Evolutionary conservation across 37 sponge, comb jelly and placozoan species (phyloP), one percentile per base, ranked within the genome.

Genomic region (Ephydatia muelleri): DNA sequence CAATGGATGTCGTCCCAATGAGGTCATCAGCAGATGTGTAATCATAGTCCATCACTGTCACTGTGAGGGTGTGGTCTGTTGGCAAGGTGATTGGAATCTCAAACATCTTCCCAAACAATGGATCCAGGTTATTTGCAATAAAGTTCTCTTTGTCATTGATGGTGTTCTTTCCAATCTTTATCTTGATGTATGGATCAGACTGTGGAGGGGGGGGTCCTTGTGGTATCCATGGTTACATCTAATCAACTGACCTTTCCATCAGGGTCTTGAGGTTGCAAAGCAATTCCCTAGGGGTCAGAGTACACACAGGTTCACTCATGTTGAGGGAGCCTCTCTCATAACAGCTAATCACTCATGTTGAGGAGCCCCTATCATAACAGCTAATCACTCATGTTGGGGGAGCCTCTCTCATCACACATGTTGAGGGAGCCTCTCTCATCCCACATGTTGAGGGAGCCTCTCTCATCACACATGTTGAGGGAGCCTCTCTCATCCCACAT

Each of bases 101-200:
- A 85, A 91, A 99, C 93, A 97, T 87, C 82, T 91, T 88, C n/a
- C 99, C 99, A 82, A 99, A 99, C 34, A 93, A 74, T 0, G 99
- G 99, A 73, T 94, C 91, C 81, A 99, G 90, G 47, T 85, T 82
- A 69, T 86, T 94, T 26, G 97, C 95, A 65, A 97, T 89, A 85
- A 91, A 99, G 85, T 91, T 94, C 27, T 96, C 95, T 71, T 93
- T 88, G 85, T 94, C 94, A 49, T 85, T 79, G 66, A 96, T 87
- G 43, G 81, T 83, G 38, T 92, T 82, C 76, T 95, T 91, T 5
- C 99, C 99, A 49, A 99, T 78, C 76, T 89, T 89, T n/a, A 99
- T 47, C 81, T 88, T 92, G 28, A 96, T 35, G 87, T 93, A 99
- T 37, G 99, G 96, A 64, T 99, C 99, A 80, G 94, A 96, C 90